Evolutionary conservation across 2,797 vertebrate genomes (phyloP).

Genomic region (Ctenochaetus hawaiiensis): DNA sequence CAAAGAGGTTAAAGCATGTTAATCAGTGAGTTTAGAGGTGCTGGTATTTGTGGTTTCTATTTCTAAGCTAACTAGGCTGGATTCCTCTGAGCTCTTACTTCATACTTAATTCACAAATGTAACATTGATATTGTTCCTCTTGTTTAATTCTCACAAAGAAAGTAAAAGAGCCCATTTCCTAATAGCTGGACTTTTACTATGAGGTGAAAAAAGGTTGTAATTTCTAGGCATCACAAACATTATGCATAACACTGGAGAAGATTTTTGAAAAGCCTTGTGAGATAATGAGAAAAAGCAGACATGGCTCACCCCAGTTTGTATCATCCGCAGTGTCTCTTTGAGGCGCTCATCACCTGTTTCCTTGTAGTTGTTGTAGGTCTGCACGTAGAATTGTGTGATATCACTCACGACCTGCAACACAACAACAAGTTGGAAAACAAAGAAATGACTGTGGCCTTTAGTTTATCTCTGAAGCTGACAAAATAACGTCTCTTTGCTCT

Average conservation of each 20-base stretch:
- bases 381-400: constrained; percentile 88
- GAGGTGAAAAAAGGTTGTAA: neutral
- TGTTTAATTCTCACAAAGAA: neutral
- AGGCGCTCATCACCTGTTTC: constrained; percentile 71
- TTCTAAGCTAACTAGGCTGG: constrained; percentile 1
- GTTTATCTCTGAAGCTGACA: neutral
- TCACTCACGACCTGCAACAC: constrained; percentile 88
- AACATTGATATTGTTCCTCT: neutral
- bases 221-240: neutral
- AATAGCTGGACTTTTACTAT: neutral
- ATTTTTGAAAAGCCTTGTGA: neutral
- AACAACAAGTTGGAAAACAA: neutral
- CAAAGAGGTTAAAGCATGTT: neutral
- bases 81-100: neutral
- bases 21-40: neutral
- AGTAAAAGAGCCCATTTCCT: neutral
- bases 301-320: constrained; percentile 89
- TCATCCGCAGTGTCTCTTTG: constrained; percentile 87
- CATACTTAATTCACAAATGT: neutral
- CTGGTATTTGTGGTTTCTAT: too few relatives aligned
- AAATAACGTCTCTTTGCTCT: neutral
- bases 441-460: neutral
- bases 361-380: constrained; percentile 85
- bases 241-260: neutral
- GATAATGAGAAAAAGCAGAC: neutral